Percentiles rank a stretch among this genome's conserved stretches.
phyloP scores from a whole-genome alignment of 1,140 invertebrate species.

The Heliconius melpomene region DNA sequence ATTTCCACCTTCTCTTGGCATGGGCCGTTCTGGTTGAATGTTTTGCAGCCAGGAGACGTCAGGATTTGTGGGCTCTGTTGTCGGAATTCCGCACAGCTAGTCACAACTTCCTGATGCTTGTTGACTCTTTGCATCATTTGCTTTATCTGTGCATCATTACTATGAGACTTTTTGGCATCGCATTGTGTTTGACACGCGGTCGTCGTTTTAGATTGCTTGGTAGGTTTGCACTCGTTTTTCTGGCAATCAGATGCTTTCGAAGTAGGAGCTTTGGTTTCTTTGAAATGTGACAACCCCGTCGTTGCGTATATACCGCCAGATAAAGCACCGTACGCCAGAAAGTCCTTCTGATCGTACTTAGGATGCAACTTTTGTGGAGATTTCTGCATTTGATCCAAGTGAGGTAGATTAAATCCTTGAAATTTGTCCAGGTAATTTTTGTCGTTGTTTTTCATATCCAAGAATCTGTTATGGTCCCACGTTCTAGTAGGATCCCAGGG shows the following conservation, averaged over 20 bases:
- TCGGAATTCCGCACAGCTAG: constrained; percentile 66
- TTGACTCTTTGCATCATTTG: constrained; percentile 75
- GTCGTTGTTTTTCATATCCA: constrained; percentile 76
- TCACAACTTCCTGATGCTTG: constrained; percentile 60
- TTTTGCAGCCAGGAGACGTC: constrained; percentile 69
- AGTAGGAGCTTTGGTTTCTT: constrained; percentile 69
- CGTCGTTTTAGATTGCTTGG: constrained; percentile 77
- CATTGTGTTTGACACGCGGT: constrained; percentile 78
- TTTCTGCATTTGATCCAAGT: constrained; percentile 80
- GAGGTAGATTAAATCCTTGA: constrained; percentile 80
- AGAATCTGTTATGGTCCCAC: constrained; percentile 77
- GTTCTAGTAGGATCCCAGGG: constrained; percentile 82
- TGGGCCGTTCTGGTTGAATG: constrained; percentile 67
- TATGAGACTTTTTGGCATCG: constrained; percentile 70
- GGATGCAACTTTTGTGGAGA: constrained; percentile 77
- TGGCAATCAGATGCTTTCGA: constrained; percentile 73
- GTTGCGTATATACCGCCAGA: constrained; percentile 70
- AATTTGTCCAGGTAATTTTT: constrained; percentile 80
- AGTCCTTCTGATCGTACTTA: constrained; percentile 78
- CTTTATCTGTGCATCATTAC: constrained; percentile 69
- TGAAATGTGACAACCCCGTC: constrained; percentile 71
- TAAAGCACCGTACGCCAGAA: constrained; percentile 76
- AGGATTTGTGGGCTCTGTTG: constrained; percentile 70
- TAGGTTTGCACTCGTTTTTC: constrained; percentile 74
- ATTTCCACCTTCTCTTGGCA: constrained; percentile 72